Evolutionary conservation across 2,888 invertebrate species (phyloP), one percentile per base, ranked within the genome.

Genomic region (Tinea semifulvella): DNA sequence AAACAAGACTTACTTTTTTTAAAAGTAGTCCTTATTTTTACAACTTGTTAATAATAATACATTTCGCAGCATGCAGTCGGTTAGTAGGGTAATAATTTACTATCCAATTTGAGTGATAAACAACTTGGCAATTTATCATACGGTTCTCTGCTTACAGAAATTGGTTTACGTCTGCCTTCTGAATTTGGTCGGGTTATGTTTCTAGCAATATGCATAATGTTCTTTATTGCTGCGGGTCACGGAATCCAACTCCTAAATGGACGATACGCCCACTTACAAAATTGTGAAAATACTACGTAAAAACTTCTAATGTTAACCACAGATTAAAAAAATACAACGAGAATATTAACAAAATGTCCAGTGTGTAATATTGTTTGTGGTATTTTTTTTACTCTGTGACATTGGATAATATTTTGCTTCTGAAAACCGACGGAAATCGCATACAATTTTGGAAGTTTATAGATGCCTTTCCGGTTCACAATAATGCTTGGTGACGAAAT

Each of bases 201-300:
- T 11, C 31, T 13, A 14, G 31, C 31, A 31, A 31, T 31, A 31
- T 31, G 31, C 31, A 31, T 11, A 31, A 31, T n/a, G 2, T 31
- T 14, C 31, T 31, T 31, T 31, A 31, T 31, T 31, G 31, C 31
- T 31, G 3, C 13, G 31, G 31, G 31, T 31, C 31, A 31, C 31
- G 31, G 31, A 31, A 31, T 31, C 31, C 31, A 31, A 31, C 31
- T 31, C 13, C 31, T 4, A 31, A 31, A 31, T 31, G 31, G 31
- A 31, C 31, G 31, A 31, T 31, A 31, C 31, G 31, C 31, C 31
- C 31, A 31, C 31, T 31, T 14, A 31, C 31, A 31, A 31, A 31
- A 31, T 31, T 31, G 31, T 31, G 31, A 31, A 31, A 31, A 31
- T 31, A 14, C 31, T 31, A 31, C 31, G 7, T 27, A n/a, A 31